Conservation (phyloP, 2,113 vertebrate species). For the Uria aalge region DNA sequence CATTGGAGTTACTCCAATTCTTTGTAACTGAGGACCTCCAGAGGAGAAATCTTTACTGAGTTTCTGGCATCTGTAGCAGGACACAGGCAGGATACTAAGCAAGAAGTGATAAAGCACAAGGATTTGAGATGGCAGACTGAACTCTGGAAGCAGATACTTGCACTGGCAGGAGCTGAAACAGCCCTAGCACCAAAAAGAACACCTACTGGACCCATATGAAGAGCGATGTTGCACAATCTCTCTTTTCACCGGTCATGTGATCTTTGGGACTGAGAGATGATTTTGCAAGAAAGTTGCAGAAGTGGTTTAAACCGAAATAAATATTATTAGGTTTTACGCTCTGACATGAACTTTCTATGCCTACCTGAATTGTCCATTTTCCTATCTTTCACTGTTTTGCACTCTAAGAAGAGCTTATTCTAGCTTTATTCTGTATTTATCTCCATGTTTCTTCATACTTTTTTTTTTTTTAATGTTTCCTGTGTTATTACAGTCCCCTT, state of each 20-base stretch:
- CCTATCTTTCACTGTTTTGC: neutral
- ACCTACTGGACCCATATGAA: neutral
- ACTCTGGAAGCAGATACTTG: neutral
- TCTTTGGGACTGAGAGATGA: neutral
- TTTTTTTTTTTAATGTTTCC: neutral
- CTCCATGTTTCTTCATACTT: neutral
- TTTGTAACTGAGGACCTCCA: neutral
- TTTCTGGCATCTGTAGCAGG: neutral
- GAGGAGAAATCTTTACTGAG: neutral
- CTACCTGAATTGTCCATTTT: neutral
- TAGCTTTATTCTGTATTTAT: neutral
- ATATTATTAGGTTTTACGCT: neutral
- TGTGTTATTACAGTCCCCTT: neutral
- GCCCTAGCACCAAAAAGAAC: neutral
- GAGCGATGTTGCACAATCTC: neutral
- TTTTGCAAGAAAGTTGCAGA: neutral
- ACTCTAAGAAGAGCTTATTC: neutral
- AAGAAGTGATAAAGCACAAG: neutral
- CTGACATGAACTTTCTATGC: neutral
- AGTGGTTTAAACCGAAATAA: neutral
- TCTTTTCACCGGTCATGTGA: neutral
- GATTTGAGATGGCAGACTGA: neutral
- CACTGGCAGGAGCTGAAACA: neutral
- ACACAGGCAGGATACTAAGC: neutral
- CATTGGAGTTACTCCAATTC: neutral